phyloP scores from a whole-genome alignment of 2,113 vertebrate species.

The Coracopsis vasa region DNA sequence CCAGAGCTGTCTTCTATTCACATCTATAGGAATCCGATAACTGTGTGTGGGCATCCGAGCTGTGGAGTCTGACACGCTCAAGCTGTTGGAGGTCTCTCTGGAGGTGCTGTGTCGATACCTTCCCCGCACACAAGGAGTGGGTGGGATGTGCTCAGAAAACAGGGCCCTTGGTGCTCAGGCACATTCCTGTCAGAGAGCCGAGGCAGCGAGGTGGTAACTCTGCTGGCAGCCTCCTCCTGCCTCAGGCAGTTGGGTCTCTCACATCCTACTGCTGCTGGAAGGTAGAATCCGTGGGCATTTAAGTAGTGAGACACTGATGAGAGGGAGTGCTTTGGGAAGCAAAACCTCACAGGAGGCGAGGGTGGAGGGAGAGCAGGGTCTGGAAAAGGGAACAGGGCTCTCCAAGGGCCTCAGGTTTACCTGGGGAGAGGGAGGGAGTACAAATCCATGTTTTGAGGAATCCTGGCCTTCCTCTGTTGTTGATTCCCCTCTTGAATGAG shows the following conservation, averaged over 20 bases:
- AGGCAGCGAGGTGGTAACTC: neutral
- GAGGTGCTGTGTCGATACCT: neutral
- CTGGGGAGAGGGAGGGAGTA: neutral
- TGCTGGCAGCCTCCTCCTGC: neutral
- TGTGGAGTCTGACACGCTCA: neutral
- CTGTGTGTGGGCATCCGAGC: neutral
- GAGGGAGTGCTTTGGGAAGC: neutral
- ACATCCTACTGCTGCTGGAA: neutral
- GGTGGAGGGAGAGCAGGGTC: neutral
- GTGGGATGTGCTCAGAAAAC: neutral
- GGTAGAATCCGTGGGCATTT: neutral
- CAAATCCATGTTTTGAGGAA: neutral
- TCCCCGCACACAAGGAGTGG: neutral
- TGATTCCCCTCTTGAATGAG: neutral
- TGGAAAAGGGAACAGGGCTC: neutral
- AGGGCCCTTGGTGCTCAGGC: neutral
- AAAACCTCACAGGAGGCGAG: neutral
- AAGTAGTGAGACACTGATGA: fast-evolving
- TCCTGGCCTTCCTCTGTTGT: neutral
- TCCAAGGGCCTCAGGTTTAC: neutral
- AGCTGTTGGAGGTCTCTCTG: neutral
- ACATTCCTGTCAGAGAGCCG: fast-evolving
- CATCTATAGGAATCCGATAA: too few relatives aligned
- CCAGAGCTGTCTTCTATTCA: too few relatives aligned
- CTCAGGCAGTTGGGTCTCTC: neutral